phyloP scores from a whole-genome alignment of 2,113 vertebrate genomes.

The Nerophis lumbriciformis region DNA sequence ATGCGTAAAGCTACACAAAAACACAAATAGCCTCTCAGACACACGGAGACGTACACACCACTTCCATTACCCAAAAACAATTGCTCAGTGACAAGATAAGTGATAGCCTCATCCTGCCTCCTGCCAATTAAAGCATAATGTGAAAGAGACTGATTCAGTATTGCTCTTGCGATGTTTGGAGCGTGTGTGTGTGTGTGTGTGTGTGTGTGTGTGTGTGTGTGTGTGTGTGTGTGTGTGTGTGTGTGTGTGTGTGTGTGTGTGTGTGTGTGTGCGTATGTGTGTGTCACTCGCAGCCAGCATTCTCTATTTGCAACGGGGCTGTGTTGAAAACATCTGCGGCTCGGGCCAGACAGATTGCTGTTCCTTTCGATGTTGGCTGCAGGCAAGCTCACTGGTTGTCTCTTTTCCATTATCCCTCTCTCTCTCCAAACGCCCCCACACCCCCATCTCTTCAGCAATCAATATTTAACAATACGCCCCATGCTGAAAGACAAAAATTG shows the following conservation, averaged over 20 bases:
- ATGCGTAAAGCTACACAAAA: conserved; percentile 23
- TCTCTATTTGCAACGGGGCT: conserved; percentile 46
- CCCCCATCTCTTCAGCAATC: conserved; percentile 34
- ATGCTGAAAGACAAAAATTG: conserved; percentile 33
- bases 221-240: not conserved
- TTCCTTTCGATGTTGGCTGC: conserved; percentile 42
- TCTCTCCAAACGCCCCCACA: conserved; percentile 12
- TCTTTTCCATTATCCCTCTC: conserved; percentile 4
- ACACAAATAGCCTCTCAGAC: conserved; percentile 19
- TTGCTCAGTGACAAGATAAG: conserved; percentile 65
- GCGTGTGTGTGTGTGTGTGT: conserved; percentile 8
- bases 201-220: conserved; percentile 24
- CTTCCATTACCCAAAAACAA: conserved; percentile 61
- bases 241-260: conserved; percentile 5
- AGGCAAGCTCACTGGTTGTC: conserved; percentile 16
- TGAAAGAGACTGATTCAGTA: conserved; percentile 64
- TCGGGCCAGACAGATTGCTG: conserved; percentile 56
- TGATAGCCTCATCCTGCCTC: conserved; percentile 57
- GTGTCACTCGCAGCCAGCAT: conserved; percentile 35
- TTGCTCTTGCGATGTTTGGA: conserved; percentile 45
- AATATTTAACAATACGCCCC: conserved; percentile 62
- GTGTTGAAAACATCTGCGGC: conserved; percentile 63
- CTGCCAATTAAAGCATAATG: conserved; percentile 66
- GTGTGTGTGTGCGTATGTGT: conserved; percentile 1
- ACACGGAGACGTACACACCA: conserved; percentile 15